Conservation (phyloP, 2,888 invertebrate genomes). For the Drosophila neonasuta region DNA sequence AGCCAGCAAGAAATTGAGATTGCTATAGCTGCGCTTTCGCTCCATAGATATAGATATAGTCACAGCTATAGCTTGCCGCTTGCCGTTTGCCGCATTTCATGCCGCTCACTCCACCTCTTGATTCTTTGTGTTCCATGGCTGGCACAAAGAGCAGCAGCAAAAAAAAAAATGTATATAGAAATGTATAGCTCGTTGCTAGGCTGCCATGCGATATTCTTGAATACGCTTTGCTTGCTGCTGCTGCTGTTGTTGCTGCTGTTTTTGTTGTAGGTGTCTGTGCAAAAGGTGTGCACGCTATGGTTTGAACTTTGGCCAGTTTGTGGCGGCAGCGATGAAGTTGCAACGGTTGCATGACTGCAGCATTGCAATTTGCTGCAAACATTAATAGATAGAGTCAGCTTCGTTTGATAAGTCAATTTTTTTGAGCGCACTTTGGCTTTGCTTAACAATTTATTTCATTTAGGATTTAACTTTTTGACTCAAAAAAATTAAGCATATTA, state of each 20-base stretch:
- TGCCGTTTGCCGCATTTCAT: constrained; percentile 10
- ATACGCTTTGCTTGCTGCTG: constrained; percentile 7
- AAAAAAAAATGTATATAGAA: constrained; percentile 10
- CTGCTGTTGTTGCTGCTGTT: neutral
- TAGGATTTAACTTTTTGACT: neutral
- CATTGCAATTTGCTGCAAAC: constrained; percentile 2
- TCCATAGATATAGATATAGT: constrained; percentile 41
- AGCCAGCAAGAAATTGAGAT: constrained; percentile 65
- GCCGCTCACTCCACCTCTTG: constrained; percentile 1
- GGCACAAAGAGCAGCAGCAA: constrained; percentile 25
- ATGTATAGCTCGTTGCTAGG: constrained; percentile 25
- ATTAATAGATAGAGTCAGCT: neutral
- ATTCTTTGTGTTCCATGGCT: constrained; percentile 30
- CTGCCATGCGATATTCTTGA: constrained; percentile 47
- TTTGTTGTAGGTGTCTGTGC: constrained; percentile 10
- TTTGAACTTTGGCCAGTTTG: constrained; percentile 39
- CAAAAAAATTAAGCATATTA: neutral
- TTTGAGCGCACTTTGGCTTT: neutral
- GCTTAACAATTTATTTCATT: neutral
- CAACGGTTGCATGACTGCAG: constrained; percentile 37
- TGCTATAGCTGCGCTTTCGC: constrained; percentile 38
- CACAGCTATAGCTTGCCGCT: constrained; percentile 32
- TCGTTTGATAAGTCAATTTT: constrained; percentile 7
- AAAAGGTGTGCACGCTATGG: constrained; percentile 44
- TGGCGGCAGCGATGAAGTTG: constrained; percentile 32